A percentile compares a stretch with the other conserved stretches of the same genome.
Conservation (phyloP, 2,888 invertebrate genomes). For the Diachrysia chrysitis region DNA sequence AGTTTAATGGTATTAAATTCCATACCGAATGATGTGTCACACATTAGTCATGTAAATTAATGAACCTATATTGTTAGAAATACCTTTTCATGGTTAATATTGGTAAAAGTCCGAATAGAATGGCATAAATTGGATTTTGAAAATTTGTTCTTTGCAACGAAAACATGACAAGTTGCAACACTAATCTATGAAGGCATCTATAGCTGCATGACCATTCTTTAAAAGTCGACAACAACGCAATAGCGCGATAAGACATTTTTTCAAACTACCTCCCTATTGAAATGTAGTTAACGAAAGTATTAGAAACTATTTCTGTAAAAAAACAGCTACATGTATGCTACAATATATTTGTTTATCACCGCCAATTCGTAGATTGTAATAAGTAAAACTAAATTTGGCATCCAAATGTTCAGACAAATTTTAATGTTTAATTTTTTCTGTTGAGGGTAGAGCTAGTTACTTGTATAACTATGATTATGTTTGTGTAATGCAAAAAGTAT, state of each 20-base stretch:
- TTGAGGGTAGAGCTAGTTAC: conserved; percentile 58
- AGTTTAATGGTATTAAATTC: too few species aligned
- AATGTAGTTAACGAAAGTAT: too few species aligned
- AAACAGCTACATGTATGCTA: not conserved
- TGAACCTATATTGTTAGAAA: too few species aligned
- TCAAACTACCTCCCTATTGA: conserved; percentile 27
- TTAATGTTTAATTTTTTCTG: conserved; percentile 10
- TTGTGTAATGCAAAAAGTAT: conserved; percentile 62
- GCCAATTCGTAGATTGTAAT: not conserved
- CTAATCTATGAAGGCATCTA: too few species aligned
- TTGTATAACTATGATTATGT: conserved; percentile 39
- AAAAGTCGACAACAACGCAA: conserved; percentile 22
- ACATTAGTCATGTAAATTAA: too few species aligned
- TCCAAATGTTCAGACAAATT: not conserved
- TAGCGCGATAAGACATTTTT: conserved; percentile 15
- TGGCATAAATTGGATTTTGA: too few species aligned
- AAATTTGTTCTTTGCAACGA: too few species aligned
- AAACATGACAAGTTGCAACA: too few species aligned
- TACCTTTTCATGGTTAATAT: too few species aligned
- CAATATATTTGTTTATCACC: not conserved
- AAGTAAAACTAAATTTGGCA: not conserved
- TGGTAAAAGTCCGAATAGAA: too few species aligned
- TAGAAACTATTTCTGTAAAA: not conserved
- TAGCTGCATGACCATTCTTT: not conserved
- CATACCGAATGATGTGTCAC: too few species aligned